Base-by-base conservation (phyloP, 2,888 invertebrate species). In the Stenurella melanura region DNA sequence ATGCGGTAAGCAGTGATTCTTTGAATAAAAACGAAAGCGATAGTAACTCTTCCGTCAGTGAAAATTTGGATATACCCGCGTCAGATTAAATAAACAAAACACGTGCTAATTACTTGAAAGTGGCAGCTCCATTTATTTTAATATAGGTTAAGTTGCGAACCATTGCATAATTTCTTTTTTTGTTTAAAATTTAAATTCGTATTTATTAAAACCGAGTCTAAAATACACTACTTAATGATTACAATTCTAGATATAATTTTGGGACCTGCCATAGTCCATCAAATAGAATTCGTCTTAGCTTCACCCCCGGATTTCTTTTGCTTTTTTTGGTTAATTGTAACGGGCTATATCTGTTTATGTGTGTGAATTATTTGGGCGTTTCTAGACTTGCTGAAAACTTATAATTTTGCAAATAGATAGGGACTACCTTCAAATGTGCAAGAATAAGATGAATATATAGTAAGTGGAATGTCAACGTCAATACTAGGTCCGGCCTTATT, bases 1-100 rank as follows among this genome's bases (percentile, higher is more conserved):
- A 67, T 71, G 50, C 26, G 60, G n/a, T 58, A 42, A 73, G 66
- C 34, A 66, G 34, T 42, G 74, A 71, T 26, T 58, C 60, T 9
- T 17, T 54, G 30, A 77, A 54, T 21, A 70, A 58, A 17, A 64
- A 64, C n/a, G 70, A 66, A 77, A 66, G 26, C 9, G 74, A 26
- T 60, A 72, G 71, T 56, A 61, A 54, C 15, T 38, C 69, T 17
- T 73, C 74, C 63, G 67, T 74, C 34, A 71, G 54, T 54, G 72
- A 72, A 17, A 61, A 63, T 61, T 63, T 72, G 30, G 58, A 63
- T 17, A 50, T 54, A 15, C n/a, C 50, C 30, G 30, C 18, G 2
- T 50, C 72, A 12, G 63, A 54, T 72, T 72, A 63, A 50, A n/a
- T 21, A 18, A 17, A 57, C 10, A 57, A 19, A 19, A 10, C 6